Conservation (phyloP, 2,888 invertebrate genomes). For the Metellina segmentata region DNA sequence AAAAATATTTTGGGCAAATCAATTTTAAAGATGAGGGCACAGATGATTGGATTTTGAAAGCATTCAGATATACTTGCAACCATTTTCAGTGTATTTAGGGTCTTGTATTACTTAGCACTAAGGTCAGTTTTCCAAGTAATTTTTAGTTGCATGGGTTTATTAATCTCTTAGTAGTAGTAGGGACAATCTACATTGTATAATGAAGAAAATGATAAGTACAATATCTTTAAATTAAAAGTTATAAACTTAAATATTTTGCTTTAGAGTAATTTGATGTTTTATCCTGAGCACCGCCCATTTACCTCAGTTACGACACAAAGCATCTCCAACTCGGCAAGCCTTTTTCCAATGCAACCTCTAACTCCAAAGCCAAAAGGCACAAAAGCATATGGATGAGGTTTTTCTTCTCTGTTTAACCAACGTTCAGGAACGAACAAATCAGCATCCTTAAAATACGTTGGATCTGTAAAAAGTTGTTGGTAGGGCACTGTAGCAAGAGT, state of each 20-base stretch:
- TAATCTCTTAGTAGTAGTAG: too few species aligned
- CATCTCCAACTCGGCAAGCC: conserved; percentile 55
- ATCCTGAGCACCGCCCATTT: neutral
- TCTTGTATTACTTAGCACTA: too few species aligned
- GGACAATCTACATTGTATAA: neutral
- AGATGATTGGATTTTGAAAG: too few species aligned
- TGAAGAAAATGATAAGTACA: neutral
- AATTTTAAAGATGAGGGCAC: too few species aligned
- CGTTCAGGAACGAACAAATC: conserved; percentile 80
- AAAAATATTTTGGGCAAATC: too few species aligned
- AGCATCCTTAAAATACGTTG: conserved; percentile 80
- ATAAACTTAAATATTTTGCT: neutral
- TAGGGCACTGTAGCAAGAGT: conserved; percentile 80
- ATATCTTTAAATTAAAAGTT: neutral
- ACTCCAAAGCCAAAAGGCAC: conserved; percentile 81
- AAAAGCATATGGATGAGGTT: conserved; percentile 80
- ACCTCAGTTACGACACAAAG: conserved; percentile 30
- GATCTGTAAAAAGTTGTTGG: conserved; percentile 79
- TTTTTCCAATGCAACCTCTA: conserved; percentile 80
- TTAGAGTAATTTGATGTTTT: neutral
- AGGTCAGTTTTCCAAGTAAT: too few species aligned
- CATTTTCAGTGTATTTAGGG: too few species aligned
- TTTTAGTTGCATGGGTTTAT: too few species aligned
- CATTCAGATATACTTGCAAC: too few species aligned
- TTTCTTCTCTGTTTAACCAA: conserved; percentile 80